A percentile compares a stretch with the other conserved stretches of the same genome.
These are phyloP conservation scores for Synaphobranchus kaupii DNA, from an alignment of 2,797 vertebrate genomes.

Conservation along the genomic window DNA sequence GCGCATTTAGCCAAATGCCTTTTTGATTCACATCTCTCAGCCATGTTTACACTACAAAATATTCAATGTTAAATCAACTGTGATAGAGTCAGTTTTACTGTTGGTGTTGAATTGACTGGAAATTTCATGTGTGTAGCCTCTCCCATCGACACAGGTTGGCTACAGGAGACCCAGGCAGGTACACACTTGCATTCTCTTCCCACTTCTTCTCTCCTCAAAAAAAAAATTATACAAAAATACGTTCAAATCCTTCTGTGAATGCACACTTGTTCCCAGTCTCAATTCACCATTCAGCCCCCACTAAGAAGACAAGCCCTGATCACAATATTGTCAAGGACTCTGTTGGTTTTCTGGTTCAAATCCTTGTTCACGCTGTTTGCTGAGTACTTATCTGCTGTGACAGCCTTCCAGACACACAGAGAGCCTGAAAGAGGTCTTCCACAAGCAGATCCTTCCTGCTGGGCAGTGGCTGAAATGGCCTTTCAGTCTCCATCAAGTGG, in stretches of 20 bases:
- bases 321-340: constrained; percentile 89
- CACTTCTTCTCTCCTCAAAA: not conserved
- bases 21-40: not conserved
- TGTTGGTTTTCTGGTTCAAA: constrained; percentile 98
- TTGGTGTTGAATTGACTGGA: too few relatives aligned
- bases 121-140: not conserved
- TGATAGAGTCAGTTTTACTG: not conserved
- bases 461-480: constrained; percentile 87
- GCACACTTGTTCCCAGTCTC: constrained; percentile 81
- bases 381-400: constrained; percentile 97
- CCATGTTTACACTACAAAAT: not conserved
- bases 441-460: constrained; percentile 94
- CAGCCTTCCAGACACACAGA: constrained; percentile 97
- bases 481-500: constrained; percentile 97
- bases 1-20: not conserved
- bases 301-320: constrained; percentile 83
- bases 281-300: constrained; percentile 81
- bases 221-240: constrained; percentile 48
- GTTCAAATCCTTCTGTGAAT: constrained; percentile 72
- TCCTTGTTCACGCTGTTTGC: constrained; percentile 99
- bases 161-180: not conserved
- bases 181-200: not conserved
- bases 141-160: not conserved
- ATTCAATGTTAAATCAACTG: not conserved
- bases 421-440: constrained; percentile 94